Conservation (phyloP, 2,797 vertebrate genomes). For the Helicolenus hilgendorfi region DNA sequence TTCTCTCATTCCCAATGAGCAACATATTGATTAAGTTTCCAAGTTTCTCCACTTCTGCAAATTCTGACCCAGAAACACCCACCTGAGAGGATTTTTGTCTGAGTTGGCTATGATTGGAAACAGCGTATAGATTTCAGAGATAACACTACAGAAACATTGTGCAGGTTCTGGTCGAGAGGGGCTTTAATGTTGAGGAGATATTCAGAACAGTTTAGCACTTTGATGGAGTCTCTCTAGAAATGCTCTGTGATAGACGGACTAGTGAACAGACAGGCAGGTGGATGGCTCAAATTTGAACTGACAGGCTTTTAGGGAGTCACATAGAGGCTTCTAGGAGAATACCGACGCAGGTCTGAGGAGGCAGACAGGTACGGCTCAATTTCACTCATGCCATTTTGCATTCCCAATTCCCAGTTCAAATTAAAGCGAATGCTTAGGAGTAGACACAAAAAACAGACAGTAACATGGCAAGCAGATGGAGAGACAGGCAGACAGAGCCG, state of each 20-base stretch:
- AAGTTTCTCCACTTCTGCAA: constrained; percentile 43
- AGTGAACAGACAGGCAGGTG: constrained; percentile 19
- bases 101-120: constrained; percentile 15
- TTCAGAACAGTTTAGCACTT: constrained; percentile 36
- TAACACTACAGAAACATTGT: not conserved
- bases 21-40: constrained; percentile 61
- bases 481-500: constrained; percentile 32
- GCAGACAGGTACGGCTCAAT: constrained; percentile 52
- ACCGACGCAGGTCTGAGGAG: constrained; percentile 36
- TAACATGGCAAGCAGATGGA: constrained; percentile 42
- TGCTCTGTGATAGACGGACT: not conserved
- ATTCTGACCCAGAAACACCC: constrained; percentile 51
- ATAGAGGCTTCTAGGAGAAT: constrained; percentile 37
- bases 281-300: constrained; percentile 41
- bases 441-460: constrained; percentile 42
- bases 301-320: constrained; percentile 65
- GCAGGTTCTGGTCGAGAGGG: not conserved
- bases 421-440: constrained; percentile 42
- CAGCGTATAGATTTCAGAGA: not conserved
- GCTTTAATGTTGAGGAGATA: constrained; percentile 2
- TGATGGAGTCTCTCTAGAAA: constrained; percentile 15
- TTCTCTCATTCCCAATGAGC: constrained; percentile 53
- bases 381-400: constrained; percentile 52
- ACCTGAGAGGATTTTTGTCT: constrained; percentile 16
- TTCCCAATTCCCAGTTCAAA: constrained; percentile 68